Evolutionary conservation across 1,140 invertebrate genomes (phyloP), one percentile per base, ranked within the genome.

Genomic region (Papilio xuthus): DNA sequence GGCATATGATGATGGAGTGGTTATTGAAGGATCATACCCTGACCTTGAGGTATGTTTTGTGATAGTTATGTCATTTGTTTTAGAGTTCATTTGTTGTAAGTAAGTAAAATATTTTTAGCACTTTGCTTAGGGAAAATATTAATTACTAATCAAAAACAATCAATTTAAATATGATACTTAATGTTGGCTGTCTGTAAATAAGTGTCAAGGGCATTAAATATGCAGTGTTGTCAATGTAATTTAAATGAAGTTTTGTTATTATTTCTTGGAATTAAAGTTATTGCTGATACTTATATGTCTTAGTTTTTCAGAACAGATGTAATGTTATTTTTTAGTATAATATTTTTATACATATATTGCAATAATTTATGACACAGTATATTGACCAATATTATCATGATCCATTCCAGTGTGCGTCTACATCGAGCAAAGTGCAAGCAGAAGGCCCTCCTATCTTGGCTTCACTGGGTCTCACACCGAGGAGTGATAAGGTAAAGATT

Each of bases 401-500:
- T 26, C 7, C 32, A 82, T 93, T 94, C 83, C 89, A 94, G 92
- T 90, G 84, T 89, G 85, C 82, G 37, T 83, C 78, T 20, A 79
- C 81, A 53, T 83, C 86, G 28, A 89, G 77, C 78, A 93, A 92
- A 87, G 42, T 93, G 9, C 94, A 94, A 77, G 92, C 92, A 42
- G 94, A 94, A 86, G 94, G 94, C 26, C 94, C 94, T 72, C 93
- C 94, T 74, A 94, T 94, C 76, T 92, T 94, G 88, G 92, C 94
- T 78, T 94, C 94, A 32, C 80, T 94, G 85, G 94, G 94, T 53
- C 90, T 94, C 74, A 94, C 94, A 80, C 94, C 94, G 60, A 90
- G 92, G 84, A 94, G 93, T 92, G 93, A 94, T 90, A 94, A 94
- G 94, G 94, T 94, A 92, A 85, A 89, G 83, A 93, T 90, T 88